Conservation (phyloP, 2,797 vertebrate species). For the Delichon dasypus region DNA sequence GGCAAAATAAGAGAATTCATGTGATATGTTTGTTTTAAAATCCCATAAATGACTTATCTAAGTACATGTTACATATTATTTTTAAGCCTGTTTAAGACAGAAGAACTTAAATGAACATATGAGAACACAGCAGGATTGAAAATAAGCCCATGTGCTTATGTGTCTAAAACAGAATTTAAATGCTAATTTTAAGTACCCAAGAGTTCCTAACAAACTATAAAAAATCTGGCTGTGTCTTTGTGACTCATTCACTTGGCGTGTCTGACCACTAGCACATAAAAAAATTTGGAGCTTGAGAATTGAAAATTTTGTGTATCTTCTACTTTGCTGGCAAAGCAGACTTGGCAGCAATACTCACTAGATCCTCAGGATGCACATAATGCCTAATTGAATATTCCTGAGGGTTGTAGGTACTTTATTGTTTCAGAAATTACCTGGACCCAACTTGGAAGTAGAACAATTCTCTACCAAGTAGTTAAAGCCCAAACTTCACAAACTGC, state of each 20-base stretch:
- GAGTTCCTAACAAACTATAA: not conserved
- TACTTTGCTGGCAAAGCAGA: not conserved
- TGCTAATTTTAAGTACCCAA: not conserved
- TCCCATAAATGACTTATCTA: not conserved
- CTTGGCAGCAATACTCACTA: not conserved
- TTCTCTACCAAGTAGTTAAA: not conserved
- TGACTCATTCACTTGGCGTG: not conserved
- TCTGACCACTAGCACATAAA: not conserved
- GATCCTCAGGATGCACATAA: not conserved
- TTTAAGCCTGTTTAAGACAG: not conserved
- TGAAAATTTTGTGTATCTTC: not conserved
- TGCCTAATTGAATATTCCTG: not conserved
- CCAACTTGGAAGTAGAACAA: not conserved
- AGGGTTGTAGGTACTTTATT: not conserved
- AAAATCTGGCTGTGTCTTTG: not conserved
- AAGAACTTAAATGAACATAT: not conserved
- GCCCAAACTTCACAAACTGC: not conserved
- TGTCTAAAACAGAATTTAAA: not conserved
- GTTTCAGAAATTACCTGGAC: not conserved
- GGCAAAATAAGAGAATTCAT: not conserved
- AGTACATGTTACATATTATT: not conserved
- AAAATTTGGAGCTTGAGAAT: not conserved
- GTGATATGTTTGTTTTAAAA: not conserved
- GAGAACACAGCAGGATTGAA: conserved; percentile 1
- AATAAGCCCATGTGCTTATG: not conserved